Evolutionary conservation across 2,888 invertebrate species (phyloP).

Genomic region (Erebia palarica): DNA sequence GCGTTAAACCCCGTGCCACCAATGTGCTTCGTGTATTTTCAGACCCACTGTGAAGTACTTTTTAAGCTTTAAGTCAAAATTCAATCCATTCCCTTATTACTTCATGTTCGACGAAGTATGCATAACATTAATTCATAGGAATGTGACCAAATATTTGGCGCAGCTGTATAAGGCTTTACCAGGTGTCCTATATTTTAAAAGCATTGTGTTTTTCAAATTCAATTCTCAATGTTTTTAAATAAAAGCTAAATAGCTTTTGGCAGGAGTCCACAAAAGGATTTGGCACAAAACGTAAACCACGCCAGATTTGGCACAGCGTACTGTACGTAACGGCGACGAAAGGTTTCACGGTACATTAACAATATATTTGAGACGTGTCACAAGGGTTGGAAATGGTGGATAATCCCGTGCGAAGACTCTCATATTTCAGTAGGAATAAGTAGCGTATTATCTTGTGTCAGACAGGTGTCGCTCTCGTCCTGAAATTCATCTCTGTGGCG

Average conservation of each 20-base stretch:
- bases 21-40: too few relatives aligned
- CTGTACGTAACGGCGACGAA: constrained; percentile 23
- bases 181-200: too few relatives aligned
- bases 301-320: constrained; percentile 24
- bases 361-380: constrained; percentile 25
- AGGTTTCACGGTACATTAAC: constrained; percentile 27
- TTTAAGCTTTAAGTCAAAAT: too few relatives aligned
- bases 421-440: constrained; percentile 77
- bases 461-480: constrained; percentile 76
- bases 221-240: constrained; percentile 22
- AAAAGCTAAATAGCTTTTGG: constrained; percentile 21
- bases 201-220: neutral
- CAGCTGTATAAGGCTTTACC: too few relatives aligned
- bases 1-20: neutral
- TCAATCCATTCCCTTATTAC: too few relatives aligned
- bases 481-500: constrained; percentile 69
- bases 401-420: constrained; percentile 65
- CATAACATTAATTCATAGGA: too few relatives aligned
- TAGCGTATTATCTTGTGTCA: constrained; percentile 72
- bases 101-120: too few relatives aligned
- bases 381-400: constrained; percentile 15
- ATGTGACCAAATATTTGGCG: too few relatives aligned
- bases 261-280: constrained; percentile 24
- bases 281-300: constrained; percentile 18
- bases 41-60: too few relatives aligned